Conservation (phyloP, 2,797 vertebrate species). For the Enteromius treurensis region DNA sequence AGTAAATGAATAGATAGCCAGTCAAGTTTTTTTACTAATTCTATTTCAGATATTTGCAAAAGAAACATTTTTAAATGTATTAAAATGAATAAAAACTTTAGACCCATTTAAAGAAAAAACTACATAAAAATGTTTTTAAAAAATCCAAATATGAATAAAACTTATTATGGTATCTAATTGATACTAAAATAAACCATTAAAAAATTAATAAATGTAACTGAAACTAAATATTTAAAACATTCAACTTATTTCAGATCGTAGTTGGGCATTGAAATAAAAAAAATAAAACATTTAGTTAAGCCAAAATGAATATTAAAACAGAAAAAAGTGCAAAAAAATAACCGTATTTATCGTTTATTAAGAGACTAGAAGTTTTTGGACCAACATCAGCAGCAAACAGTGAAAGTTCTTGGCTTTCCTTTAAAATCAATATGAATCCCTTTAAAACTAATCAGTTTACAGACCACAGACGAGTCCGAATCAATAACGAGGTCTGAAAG, state of each 20-base stretch:
- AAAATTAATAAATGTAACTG: too few species aligned
- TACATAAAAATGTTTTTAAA: neutral
- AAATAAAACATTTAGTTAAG: too few species aligned
- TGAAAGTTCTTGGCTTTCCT: slow-evolving; percentile 5
- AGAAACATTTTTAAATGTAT: neutral
- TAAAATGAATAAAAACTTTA: neutral
- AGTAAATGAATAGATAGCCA: too few species aligned
- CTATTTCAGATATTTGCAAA: too few species aligned
- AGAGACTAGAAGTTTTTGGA: neutral
- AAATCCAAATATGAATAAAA: neutral
- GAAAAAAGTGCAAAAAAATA: neutral
- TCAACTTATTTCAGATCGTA: neutral
- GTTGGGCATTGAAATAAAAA: too few species aligned
- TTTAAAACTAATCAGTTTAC: slow-evolving; percentile 12
- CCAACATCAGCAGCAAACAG: neutral
- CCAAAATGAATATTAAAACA: neutral
- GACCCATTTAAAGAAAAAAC: neutral
- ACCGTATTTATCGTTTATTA: too few species aligned
- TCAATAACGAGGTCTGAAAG: slow-evolving; percentile 8
- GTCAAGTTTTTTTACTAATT: too few species aligned
- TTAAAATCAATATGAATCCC: slow-evolving; percentile 19
- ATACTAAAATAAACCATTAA: neutral
- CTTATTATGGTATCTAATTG: neutral
- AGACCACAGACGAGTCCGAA: neutral
- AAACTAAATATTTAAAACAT: too few species aligned